Evolutionary conservation across 2,797 vertebrate genomes (phyloP), one percentile per base, ranked within the genome.

Genomic region (Trematomus bernacchii): DNA sequence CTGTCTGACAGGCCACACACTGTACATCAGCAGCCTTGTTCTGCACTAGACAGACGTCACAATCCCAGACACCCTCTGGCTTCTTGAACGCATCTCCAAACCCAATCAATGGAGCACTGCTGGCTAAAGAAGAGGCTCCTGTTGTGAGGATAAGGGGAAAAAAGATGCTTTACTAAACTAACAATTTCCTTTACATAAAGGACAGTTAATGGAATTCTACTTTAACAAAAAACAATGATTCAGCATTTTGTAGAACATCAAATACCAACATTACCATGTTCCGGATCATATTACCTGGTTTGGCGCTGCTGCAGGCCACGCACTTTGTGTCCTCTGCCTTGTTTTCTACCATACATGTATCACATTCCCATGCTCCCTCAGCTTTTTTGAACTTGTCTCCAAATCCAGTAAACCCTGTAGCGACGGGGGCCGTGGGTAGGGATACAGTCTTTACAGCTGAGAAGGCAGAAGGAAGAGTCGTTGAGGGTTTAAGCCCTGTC

Each of bases 301-400:
- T 99, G 66, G 96, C 85, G 1, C 84, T 95, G 51, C 87, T 94
- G 93, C 98, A 99, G 86, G 97, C 93, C 89, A 97, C 94, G 92
- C 98, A 99, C 83, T 96, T 97, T 66, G 79, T 91, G 83, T 96
- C 96, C 85, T 97, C 96, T 23, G 95, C 95, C 85, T 97, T 97
- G 93, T 99, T 99, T 87, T 86, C 87, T 86, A 98, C 79, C 94
- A 95, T 88, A 94, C 98, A 98, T 8, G 93, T 93, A 1, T 94
- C 92, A 87, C 98, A 98, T 58, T 99, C 96, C 98, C 97, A 99
- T 65, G 96, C 91, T 23, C 96, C 98, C 82, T 96, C 94, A 0
- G 97, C 95, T 87, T 96, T 97, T 91, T 97, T 98, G 88, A 98
- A 98, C 85, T 96, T 96, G 85, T 98, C 97, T 83, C 96, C 97